Evolutionary conservation across 2,888 invertebrate species (phyloP), one percentile per base, ranked within the genome.

Genomic region (Chrysodeixis includens): DNA sequence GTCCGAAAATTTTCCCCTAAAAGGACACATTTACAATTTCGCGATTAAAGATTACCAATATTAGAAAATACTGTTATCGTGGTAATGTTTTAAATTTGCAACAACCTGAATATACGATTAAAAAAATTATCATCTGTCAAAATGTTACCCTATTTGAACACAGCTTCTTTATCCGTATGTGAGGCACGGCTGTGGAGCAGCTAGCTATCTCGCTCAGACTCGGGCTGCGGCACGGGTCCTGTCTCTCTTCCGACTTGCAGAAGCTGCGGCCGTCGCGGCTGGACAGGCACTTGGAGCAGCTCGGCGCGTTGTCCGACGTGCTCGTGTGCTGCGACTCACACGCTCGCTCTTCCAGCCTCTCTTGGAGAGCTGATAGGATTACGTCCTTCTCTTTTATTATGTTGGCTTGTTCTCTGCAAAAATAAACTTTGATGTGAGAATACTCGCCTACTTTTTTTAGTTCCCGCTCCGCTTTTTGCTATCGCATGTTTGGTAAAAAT

Each of bases 321-420:
- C 79, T 63, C 40, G 69, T 40, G 56, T 46, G 66, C 16, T 65
- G 72, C 5, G 61, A 44, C 30, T 58, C 62, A 46, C 56, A 66
- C 46, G 71, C 69, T 32, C 49, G 75, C 49, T 66, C 76, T 58
- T 72, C 73, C 12, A 88, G 44, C 9, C 81, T 81, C 10, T 71
- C 71, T 40, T 83, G 84, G 2, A 93, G 71, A 1, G 66, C 54
- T 2, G 70, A 55, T 44, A 93, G 85, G 9, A 84, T 44, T 0
- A 66, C 62, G 12, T 90, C 88, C 65, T 92, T 92, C 56, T 86
- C 82, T 71, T 87, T 86, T 16, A 93, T 86, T 53, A 78, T 80
- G 5, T 84, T 76, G 66, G 91, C 88, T 83, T 89, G 90, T 51
- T 88, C 87, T 54, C 92, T 93, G 82, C 7, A 78, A 81, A 61